Evolutionary conservation across 1,140 invertebrate genomes (phyloP).

Genomic region (Caenorhabditis remanei): DNA sequence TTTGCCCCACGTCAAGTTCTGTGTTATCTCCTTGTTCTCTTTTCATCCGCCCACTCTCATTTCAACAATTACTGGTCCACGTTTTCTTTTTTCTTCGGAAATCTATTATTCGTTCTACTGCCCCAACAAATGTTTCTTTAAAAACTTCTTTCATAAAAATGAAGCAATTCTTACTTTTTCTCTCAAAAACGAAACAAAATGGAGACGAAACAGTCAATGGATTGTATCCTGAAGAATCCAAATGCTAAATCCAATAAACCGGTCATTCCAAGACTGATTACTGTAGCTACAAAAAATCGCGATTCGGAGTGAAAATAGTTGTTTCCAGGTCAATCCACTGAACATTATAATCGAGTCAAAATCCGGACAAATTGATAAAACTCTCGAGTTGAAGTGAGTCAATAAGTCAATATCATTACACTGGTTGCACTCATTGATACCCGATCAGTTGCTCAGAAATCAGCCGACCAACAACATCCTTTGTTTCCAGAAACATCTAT

Average conservation of each 20-base stretch:
- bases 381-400: constrained; percentile 35
- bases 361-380: constrained; percentile 27
- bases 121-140: background rate
- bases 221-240: constrained; percentile 26
- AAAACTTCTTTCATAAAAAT: background rate
- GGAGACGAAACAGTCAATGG: constrained; percentile 42
- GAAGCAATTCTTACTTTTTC: background rate
- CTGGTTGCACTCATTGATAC: too few relatives aligned
- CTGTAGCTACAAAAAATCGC: background rate
- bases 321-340: constrained; percentile 21
- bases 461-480: background rate
- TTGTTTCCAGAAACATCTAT: constrained; percentile 26
- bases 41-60: background rate
- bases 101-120: constrained; percentile 1
- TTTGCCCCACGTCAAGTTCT: background rate
- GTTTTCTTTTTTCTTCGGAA: background rate
- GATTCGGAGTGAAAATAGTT: background rate
- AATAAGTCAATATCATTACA: background rate
- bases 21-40: constrained; percentile 37
- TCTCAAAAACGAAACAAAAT: constrained; percentile 32
- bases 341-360: constrained; percentile 32
- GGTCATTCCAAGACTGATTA: constrained; percentile 15
- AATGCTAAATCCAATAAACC: background rate
- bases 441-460: too few relatives aligned
- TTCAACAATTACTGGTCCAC: background rate